Conservation (phyloP, 2,113 vertebrate species). For the Philantomba maxwellii region DNA sequence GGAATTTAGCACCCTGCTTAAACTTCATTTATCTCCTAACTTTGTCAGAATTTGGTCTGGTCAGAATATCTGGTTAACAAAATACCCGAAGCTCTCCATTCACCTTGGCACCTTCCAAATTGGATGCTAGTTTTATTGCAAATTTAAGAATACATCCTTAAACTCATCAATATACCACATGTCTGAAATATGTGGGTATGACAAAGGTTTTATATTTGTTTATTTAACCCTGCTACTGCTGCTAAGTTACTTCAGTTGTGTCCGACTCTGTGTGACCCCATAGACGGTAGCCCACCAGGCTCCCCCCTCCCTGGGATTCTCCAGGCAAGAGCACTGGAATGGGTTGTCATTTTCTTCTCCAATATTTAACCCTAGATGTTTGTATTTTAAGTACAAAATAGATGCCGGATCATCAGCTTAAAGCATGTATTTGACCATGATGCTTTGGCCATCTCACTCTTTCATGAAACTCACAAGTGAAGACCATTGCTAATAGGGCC, state of each 20-base stretch:
- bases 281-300: too few species aligned
- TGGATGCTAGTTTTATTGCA: neutral
- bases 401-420: neutral
- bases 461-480: neutral
- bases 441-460: neutral
- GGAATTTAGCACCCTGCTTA: neutral
- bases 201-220: neutral
- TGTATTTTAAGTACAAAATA: neutral
- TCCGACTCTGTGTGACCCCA: too few species aligned
- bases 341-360: too few species aligned
- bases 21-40: neutral
- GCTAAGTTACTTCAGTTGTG: too few species aligned
- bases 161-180: neutral
- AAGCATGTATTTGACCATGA: neutral
- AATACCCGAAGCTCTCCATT: neutral
- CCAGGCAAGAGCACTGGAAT: too few species aligned
- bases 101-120: neutral
- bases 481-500: neutral
- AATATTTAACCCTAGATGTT: neutral
- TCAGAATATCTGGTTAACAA: neutral
- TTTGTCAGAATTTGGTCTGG: neutral
- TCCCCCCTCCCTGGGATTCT: too few species aligned
- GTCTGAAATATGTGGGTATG: neutral
- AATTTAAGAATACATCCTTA: neutral
- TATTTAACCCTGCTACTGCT: neutral